A percentile compares a stretch with the other conserved stretches of the same genome.
Evolutionary conservation across 2,888 invertebrate genomes (phyloP).

Genomic region (Acronicta alni): DNA sequence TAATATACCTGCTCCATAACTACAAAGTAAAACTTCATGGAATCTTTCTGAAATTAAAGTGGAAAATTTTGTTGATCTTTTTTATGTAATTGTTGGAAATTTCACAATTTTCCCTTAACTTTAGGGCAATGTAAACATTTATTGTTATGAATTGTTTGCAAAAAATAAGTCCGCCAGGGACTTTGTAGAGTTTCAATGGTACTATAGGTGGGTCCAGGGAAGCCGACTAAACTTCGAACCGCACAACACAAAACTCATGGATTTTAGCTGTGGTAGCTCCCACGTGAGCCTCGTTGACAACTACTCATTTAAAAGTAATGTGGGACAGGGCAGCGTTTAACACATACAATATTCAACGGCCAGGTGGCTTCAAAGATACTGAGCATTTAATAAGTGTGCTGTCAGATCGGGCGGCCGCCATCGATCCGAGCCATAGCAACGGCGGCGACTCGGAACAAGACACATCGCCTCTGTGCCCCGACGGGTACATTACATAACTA

Average conservation of each 20-base stretch:
- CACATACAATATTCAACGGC: constrained; percentile 54
- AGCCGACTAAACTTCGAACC: constrained; percentile 13
- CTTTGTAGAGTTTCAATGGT: constrained; percentile 11
- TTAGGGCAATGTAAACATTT: constrained; percentile 17
- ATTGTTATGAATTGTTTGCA: constrained; percentile 10
- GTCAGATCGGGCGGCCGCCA: constrained; percentile 50
- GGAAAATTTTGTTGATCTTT: constrained; percentile 12
- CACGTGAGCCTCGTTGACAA: constrained; percentile 9
- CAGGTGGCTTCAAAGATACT: constrained; percentile 43
- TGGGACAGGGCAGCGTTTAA: constrained; percentile 41
- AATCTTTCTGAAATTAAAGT: constrained; percentile 4
- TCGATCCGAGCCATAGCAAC: constrained; percentile 54
- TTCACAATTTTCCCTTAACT: constrained; percentile 27
- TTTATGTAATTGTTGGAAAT: constrained; percentile 16
- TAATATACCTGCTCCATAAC: neutral
- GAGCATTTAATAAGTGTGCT: constrained; percentile 51
- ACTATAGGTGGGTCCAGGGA: constrained; percentile 1
- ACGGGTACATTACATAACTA: constrained; percentile 55
- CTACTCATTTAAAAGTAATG: constrained; percentile 27
- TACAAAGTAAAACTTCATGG: neutral
- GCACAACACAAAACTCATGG: constrained; percentile 6
- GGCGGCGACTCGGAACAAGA: constrained; percentile 46
- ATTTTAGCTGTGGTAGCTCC: neutral
- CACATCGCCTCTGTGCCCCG: constrained; percentile 36
- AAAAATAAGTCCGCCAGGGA: constrained; percentile 32